Conservation (phyloP, 2,797 vertebrate genomes). For the Pterois miles region DNA sequence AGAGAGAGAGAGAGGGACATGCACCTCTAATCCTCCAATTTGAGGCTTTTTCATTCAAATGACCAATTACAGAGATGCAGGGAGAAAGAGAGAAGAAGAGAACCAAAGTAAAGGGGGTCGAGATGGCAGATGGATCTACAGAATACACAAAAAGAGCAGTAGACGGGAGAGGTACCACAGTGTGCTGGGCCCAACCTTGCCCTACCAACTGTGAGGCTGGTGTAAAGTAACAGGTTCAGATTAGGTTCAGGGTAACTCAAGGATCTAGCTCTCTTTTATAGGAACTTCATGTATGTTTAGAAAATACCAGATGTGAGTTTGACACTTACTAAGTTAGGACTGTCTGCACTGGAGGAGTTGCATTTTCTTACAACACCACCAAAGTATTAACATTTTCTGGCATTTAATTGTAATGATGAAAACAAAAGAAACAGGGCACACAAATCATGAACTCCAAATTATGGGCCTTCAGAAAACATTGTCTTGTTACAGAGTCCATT, state of each 20-base stretch:
- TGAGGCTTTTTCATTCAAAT: conserved; percentile 80
- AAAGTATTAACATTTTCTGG: background rate
- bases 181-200: conserved; percentile 15
- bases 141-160: conserved; percentile 55
- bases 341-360: background rate
- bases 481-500: background rate
- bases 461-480: background rate
- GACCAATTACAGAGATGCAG: conserved; percentile 71
- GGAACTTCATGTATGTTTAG: background rate
- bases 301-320: background rate
- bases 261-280: background rate
- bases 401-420: background rate
- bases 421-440: background rate
- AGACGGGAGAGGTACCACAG: conserved; percentile 17
- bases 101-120: conserved; percentile 32
- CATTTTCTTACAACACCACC: background rate
- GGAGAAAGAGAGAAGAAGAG: conserved; percentile 22
- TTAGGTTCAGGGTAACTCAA: conserved; percentile 1
- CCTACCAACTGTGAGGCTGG: conserved; percentile 19
- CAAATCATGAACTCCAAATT: background rate
- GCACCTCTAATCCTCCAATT: conserved; percentile 69
- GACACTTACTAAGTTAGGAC: background rate
- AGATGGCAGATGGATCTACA: conserved; percentile 55
- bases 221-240: conserved; percentile 1
- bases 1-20: conserved; percentile 18